Percentiles rank a stretch among this genome's conserved stretches.
Conservation (phyloP, 2,888 invertebrate species). For the Prenolepis imparis region DNA sequence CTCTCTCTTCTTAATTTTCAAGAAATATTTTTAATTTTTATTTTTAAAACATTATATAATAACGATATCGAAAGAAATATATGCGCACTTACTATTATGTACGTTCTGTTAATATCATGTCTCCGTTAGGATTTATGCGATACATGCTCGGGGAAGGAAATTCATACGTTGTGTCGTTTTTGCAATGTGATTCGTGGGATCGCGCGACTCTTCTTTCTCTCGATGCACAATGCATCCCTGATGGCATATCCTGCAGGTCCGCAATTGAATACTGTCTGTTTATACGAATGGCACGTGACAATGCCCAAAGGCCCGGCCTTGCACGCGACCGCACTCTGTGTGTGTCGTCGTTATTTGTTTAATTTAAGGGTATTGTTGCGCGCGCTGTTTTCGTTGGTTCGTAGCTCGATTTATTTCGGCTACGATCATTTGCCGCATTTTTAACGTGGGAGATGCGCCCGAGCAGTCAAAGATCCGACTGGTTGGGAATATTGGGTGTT, state of each 20-base stretch:
- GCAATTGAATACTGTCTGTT: conserved; percentile 80
- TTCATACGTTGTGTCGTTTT: conserved; percentile 57
- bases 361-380: conserved; percentile 82
- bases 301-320: conserved; percentile 54
- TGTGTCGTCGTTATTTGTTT: conserved; percentile 78
- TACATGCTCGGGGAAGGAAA: not conserved
- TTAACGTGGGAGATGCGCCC: conserved; percentile 71
- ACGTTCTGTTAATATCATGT: not conserved
- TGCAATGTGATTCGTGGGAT: conserved; percentile 64
- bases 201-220: conserved; percentile 67
- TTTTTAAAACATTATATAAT: not conserved
- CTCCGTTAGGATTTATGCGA: not conserved
- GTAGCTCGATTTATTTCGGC: conserved; percentile 66
- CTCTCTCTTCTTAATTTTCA: too few relatives aligned
- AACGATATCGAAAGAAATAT: not conserved
- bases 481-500: not conserved
- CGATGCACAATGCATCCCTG: conserved; percentile 79
- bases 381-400: conserved; percentile 64
- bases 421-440: conserved; percentile 67
- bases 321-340: conserved; percentile 64
- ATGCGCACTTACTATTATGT: not conserved
- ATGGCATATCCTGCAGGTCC: conserved; percentile 79
- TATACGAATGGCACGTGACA: conserved; percentile 78
- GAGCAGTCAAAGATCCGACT: too few relatives aligned
- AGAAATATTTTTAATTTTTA: not conserved